Base-by-base conservation (phyloP, 2,113 vertebrate genomes). In the Muntiacus muntjak region DNA sequence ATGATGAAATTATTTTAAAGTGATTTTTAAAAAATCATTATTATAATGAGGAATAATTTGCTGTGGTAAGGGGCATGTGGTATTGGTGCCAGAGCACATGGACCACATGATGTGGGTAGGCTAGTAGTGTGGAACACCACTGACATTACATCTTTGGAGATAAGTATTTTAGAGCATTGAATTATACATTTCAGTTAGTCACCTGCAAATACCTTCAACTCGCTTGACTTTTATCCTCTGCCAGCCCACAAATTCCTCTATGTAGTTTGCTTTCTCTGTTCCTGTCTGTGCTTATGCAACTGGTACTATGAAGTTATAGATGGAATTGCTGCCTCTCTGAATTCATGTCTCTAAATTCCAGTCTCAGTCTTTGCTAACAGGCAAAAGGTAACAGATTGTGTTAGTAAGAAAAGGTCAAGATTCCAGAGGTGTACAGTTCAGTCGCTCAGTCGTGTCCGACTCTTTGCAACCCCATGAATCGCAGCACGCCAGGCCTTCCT, bases 111-210 rank as follows among this genome's bases (percentile, higher is more conserved):
- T 58, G 4, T 79, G 33, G 76, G 4, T 33, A 36, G 64, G 13
- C 45, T 96, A 45, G 16, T 95, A 36, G 21, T 79, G 7, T 67
- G 57, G 54, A 19, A 76, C 28, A 74, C 71, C 52, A 78, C 55
- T 62, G 67, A 62, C 2, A 26, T 57, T 54, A 64, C 11, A n/a
- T 58, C 96, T 87, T 81, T 71, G 62, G 47, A 96, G 40, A 23
- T 47, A 85, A 62, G 52, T 84, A 62, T 93, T 94, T 97, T 89
- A 88, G 91, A 96, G 16, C 23, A 81, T 71, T 91, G 60, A 85
- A 54, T 95, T 97, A 92, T 19, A 94, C 47, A 62, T 89, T 96
- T 89, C 67, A 94, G 19, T 82, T 90, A 81, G 60, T 94, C 19
- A 90, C 55, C 45, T 78, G 33, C 54, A 78, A 45, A 82, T 89